phyloP scores from a whole-genome alignment of 2,888 invertebrate genomes.

The Chirona hameri region DNA sequence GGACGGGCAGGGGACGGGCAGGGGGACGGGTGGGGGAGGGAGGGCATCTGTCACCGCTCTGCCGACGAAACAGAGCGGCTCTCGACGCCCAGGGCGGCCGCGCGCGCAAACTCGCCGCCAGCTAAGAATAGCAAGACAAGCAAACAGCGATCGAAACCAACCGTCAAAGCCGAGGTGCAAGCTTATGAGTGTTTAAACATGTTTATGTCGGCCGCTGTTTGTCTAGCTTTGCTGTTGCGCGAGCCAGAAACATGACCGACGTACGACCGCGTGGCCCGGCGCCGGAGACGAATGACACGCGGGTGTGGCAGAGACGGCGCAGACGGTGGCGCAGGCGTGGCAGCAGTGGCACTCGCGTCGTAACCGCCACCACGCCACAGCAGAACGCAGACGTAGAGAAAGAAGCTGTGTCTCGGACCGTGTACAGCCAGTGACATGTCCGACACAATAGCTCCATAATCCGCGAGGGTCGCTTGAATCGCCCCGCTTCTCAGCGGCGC shows the following conservation, averaged over 20 bases:
- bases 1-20: too few species aligned
- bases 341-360: too few species aligned
- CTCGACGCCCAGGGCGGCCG: neutral
- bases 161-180: slow-evolving; percentile 8
- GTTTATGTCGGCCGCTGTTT: neutral
- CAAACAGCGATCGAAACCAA: neutral
- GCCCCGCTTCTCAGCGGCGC: neutral
- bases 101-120: neutral
- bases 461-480: neutral
- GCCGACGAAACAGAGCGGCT: neutral
- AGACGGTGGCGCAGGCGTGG: too few species aligned
- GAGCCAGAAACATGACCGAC: neutral
- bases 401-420: too few species aligned
- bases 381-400: too few species aligned
- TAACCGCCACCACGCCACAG: too few species aligned
- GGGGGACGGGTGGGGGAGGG: too few species aligned
- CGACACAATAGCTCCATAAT: too few species aligned
- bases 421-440: too few species aligned
- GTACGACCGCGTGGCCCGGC: neutral
- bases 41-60: neutral
- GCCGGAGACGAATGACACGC: neutral
- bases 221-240: slow-evolving; percentile 13
- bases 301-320: too few species aligned
- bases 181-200: slow-evolving; percentile 24
- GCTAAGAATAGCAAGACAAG: slow-evolving; percentile 25